Percentiles rank a stretch among this genome's conserved stretches.
phyloP scores from a whole-genome alignment of 2,888 invertebrate species.

The Limnephilus lunatus region DNA sequence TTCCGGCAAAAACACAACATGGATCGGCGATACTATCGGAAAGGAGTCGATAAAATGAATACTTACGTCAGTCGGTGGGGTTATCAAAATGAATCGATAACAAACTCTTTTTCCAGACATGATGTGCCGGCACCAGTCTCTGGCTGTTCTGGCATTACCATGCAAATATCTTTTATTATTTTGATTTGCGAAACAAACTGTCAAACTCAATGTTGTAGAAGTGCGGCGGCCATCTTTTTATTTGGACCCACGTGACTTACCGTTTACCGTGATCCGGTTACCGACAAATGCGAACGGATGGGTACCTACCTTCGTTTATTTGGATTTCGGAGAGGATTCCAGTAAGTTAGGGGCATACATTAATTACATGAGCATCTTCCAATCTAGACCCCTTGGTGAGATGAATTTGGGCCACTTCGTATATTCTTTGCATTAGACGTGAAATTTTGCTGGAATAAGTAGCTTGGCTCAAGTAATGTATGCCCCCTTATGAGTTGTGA shows the following conservation, averaged over 20 bases:
- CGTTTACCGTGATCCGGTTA: neutral
- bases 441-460: too few relatives aligned
- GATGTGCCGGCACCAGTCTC: neutral
- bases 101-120: slow-evolving; percentile 27
- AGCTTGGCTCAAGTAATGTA: too few relatives aligned
- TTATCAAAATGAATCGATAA: slow-evolving; percentile 19
- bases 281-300: neutral
- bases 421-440: too few relatives aligned
- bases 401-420: too few relatives aligned
- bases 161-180: slow-evolving; percentile 41
- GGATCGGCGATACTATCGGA: neutral
- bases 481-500: too few relatives aligned
- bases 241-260: slow-evolving; percentile 48
- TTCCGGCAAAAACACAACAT: neutral
- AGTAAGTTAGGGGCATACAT: too few relatives aligned
- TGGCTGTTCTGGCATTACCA: neutral
- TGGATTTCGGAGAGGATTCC: neutral
- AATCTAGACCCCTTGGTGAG: too few relatives aligned
- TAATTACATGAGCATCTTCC: too few relatives aligned
- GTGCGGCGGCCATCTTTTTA: slow-evolving; percentile 52
- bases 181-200: slow-evolving; percentile 52
- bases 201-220: slow-evolving; percentile 42
- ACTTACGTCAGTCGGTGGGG: slow-evolving; percentile 18
- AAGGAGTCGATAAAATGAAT: neutral
- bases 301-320: neutral